These are phyloP conservation scores for Drosophila nigritarsus DNA, from an alignment of 2,888 invertebrate genomes.

Conservation along the genomic window DNA sequence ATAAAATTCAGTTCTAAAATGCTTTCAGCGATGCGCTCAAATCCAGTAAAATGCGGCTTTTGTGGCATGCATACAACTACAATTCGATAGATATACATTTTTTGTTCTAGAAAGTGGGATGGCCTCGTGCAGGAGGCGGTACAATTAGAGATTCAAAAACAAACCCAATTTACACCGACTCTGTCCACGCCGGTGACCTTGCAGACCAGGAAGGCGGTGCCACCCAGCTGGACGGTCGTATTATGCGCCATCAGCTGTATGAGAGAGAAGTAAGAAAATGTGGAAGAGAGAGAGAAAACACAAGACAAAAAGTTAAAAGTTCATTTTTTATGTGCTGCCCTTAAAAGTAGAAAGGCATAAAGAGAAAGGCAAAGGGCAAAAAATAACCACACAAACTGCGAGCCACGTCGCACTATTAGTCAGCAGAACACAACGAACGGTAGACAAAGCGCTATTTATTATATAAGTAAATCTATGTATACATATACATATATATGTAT, in stretches of 20 bases:
- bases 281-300: constrained; percentile 30
- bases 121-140: constrained; percentile 16
- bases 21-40: constrained; percentile 4
- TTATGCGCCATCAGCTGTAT: constrained; percentile 86
- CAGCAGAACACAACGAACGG: constrained; percentile 44
- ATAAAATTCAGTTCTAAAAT: constrained; percentile 40
- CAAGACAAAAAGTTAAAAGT: constrained; percentile 81
- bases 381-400: background rate
- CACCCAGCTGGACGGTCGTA: constrained; percentile 85
- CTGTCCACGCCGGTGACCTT: constrained; percentile 85
- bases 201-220: constrained; percentile 85
- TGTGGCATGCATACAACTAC: constrained; percentile 33
- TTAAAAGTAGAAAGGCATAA: constrained; percentile 14
- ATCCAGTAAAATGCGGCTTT: constrained; percentile 4
- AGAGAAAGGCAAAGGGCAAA: background rate
- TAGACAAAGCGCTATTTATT: constrained; percentile 19
- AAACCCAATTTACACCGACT: constrained; percentile 86
- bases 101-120: constrained; percentile 8
- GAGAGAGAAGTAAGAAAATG: constrained; percentile 6
- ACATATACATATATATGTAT: constrained; percentile 22
- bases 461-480: background rate
- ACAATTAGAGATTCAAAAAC: constrained; percentile 78
- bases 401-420: constrained; percentile 67
- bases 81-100: background rate
- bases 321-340: constrained; percentile 67